phyloP scores from a whole-genome alignment of 2,888 invertebrate genomes.

The Danaus chrysippus region DNA sequence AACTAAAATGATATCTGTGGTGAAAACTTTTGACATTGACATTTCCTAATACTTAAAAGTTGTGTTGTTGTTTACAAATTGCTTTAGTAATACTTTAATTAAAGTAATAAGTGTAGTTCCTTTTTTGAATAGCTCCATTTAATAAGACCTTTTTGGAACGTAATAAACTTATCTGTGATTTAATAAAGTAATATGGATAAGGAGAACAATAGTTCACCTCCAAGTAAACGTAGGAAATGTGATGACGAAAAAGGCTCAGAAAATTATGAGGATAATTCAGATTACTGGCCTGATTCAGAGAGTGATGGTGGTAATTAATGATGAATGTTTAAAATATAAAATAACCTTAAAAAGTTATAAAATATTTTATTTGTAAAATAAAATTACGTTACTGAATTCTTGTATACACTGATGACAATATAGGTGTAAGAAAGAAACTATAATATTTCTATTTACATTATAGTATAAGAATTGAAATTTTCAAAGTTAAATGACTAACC shows the following conservation, averaged over 20 bases:
- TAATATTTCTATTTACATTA: too few species aligned
- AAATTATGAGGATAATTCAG: conserved; percentile 53
- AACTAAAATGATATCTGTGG: too few species aligned
- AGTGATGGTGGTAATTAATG: conserved; percentile 50
- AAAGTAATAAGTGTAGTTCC: not conserved
- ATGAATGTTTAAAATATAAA: conserved; percentile 1
- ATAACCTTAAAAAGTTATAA: conserved; percentile 15
- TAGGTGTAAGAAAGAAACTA: too few species aligned
- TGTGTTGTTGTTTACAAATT: conserved; percentile 14
- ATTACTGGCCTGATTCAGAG: conserved; percentile 66
- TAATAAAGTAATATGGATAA: conserved; percentile 53
- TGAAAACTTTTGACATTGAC: conserved; percentile 10
- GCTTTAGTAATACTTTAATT: conserved; percentile 2
- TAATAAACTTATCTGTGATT: conserved; percentile 6
- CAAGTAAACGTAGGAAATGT: conserved; percentile 59
- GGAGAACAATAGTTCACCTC: conserved; percentile 52
- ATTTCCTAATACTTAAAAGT: not conserved
- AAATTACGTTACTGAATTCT: too few species aligned
- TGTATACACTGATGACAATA: too few species aligned
- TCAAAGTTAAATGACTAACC: too few species aligned
- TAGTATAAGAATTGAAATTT: too few species aligned
- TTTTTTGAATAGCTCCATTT: too few species aligned
- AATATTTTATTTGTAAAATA: too few species aligned
- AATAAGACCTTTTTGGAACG: not conserved
- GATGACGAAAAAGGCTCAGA: conserved; percentile 49